Conservation (phyloP, 2,888 invertebrate genomes). For the Cremastinae sp. region DNA sequence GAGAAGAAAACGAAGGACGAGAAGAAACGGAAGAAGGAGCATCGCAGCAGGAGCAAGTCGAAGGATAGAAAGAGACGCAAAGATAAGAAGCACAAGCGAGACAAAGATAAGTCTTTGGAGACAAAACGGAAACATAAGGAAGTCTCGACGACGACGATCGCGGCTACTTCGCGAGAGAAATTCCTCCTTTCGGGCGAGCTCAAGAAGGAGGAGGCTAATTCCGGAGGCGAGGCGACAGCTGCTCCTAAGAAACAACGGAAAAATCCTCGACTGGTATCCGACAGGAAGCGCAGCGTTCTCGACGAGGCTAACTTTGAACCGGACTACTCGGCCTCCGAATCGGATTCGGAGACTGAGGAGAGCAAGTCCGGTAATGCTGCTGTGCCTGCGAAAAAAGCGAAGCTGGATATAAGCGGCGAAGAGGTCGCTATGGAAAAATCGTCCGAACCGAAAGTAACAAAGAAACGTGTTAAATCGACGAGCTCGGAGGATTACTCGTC, state of each 20-base stretch:
- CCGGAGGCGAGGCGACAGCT: neutral
- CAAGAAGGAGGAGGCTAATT: neutral
- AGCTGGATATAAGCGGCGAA: constrained; percentile 61
- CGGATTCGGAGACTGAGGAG: constrained; percentile 83
- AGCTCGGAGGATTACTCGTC: constrained; percentile 82
- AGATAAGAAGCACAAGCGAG: constrained; percentile 81
- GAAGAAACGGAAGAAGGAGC: constrained; percentile 75
- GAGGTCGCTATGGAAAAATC: constrained; percentile 70
- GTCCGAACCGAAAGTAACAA: constrained; percentile 71
- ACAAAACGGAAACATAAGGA: constrained; percentile 78
- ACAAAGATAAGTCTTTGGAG: constrained; percentile 77
- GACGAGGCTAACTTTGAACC: constrained; percentile 89
- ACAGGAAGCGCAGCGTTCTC: constrained; percentile 85
- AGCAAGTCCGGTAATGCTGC: constrained; percentile 72
- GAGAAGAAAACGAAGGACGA: constrained; percentile 72
- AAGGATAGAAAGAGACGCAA: constrained; percentile 77
- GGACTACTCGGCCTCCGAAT: constrained; percentile 87
- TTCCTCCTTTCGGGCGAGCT: constrained; percentile 47
- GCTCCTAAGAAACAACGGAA: constrained; percentile 73
- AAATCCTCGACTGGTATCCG: constrained; percentile 80
- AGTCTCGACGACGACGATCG: constrained; percentile 41
- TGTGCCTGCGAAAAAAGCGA: constrained; percentile 69
- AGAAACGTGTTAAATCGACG: constrained; percentile 79
- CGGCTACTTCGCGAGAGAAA: constrained; percentile 52
- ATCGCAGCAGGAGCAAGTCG: constrained; percentile 76